Base-by-base conservation (phyloP, 2,113 vertebrate genomes). In the Machaerirhynchus nigripectus region DNA sequence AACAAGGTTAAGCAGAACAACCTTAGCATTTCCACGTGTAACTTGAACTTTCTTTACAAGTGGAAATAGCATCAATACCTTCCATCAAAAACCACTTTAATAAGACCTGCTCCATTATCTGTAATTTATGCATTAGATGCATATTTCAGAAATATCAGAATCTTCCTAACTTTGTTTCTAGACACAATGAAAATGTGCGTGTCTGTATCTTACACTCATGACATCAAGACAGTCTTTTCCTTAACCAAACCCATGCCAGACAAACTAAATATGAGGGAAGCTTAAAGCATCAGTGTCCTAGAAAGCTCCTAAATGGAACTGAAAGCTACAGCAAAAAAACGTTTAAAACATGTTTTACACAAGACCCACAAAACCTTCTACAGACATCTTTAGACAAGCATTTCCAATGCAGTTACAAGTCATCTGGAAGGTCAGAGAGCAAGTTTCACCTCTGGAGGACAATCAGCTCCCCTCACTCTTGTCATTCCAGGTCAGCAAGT, bases 71-170 rank as follows among this genome's bases (percentile, higher is more conserved):
- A 95, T 85, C 67, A 63, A 30, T 31, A 79, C 71, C 53, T 75
- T 87, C 95, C 60, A 90, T 85, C 78, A 74, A 84, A 93, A 96
- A 83, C 64, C 87, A 81, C 46, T 90, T 96, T 40, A 64, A 12
- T 68, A 93, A 94, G 40, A 87, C 84, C 92, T 64, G 90, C 93
- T 97, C 97, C 23, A 24, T 96, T 95, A 97, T 97, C 97, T 97
- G 93, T 97, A 92, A 97, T 97, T 98, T 99, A 99, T 99, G 99
- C 99, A 99, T 98, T 78, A 97, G 92, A 97, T 98, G 98, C 99
- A 99, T 98, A 98, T 88, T 98, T 96, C 93, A 97, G 96, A 97
- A 97, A 97, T 96, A 96, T 90, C 96, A 96, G 94, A 96, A 92
- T 93, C 93, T 95, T 97, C 77, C 67, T 86, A 94, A 92, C 57